These are phyloP conservation scores for Spisula subtruncata DNA, from an alignment of 2,888 invertebrate genomes.

Conservation along the genomic window DNA sequence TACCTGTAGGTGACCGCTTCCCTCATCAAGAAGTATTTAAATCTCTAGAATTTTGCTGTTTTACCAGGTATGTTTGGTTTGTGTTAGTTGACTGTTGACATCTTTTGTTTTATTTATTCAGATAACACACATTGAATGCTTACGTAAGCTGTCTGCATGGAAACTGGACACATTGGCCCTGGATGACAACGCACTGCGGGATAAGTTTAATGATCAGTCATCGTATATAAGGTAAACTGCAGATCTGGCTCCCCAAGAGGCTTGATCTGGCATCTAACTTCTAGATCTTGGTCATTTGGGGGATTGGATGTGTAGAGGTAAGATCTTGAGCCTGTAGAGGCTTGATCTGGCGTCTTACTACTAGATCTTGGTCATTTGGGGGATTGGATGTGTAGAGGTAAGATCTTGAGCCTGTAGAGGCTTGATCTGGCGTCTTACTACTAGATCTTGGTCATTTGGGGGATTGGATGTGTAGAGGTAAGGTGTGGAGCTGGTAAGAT, in stretches of 20 bases:
- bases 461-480: constrained; percentile 14
- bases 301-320: constrained; percentile 14
- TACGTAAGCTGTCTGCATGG: constrained; percentile 92
- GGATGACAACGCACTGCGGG: constrained; percentile 94
- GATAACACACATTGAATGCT: constrained; percentile 79
- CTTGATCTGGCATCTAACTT: constrained; percentile 33
- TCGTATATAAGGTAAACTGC: constrained; percentile 90
- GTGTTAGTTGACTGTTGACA: not conserved
- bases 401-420: constrained; percentile 32
- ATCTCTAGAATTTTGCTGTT: too few species aligned
- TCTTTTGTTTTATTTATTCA: constrained; percentile 39
- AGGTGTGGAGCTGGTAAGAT: not conserved
- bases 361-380: constrained; percentile 19
- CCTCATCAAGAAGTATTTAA: too few species aligned
- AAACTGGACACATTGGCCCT: constrained; percentile 93
- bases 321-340: constrained; percentile 31
- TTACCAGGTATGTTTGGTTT: not conserved
- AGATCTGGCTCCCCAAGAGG: constrained; percentile 35
- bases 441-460: constrained; percentile 15
- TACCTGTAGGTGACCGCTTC: too few species aligned
- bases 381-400: constrained; percentile 11
- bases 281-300: constrained; percentile 15
- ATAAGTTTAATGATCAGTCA: constrained; percentile 92
- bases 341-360: constrained; percentile 28
- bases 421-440: constrained; percentile 31